A percentile compares a stretch with the other conserved stretches of the same genome.
Conservation (phyloP, 2,888 invertebrate genomes). For the Archips xylosteana region DNA sequence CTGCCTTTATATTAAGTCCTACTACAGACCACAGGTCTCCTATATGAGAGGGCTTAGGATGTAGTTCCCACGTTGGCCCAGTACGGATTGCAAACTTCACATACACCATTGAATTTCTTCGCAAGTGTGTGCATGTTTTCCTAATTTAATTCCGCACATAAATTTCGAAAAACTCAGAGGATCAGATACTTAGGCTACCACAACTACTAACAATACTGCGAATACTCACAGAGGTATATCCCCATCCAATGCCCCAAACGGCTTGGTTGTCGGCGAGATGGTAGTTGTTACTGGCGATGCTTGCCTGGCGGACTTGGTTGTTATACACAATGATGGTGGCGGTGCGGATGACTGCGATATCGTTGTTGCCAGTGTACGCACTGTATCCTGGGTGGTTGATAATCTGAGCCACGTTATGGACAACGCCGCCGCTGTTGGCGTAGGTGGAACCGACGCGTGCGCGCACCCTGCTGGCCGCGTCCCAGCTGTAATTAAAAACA, state of each 20-base stretch:
- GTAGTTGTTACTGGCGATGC: conserved; percentile 47
- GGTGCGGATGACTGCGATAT: conserved; percentile 55
- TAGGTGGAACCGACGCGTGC: conserved; percentile 51
- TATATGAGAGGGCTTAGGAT: too few relatives aligned
- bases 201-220: neutral
- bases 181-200: too few relatives aligned
- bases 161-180: too few relatives aligned
- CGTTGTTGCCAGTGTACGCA: conserved; percentile 47
- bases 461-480: conserved; percentile 50
- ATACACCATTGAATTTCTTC: too few relatives aligned
- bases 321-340: conserved; percentile 43
- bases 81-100: too few relatives aligned
- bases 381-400: conserved; percentile 56
- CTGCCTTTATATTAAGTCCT: too few relatives aligned
- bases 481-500: conserved; percentile 33
- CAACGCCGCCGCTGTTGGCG: conserved; percentile 50
- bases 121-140: too few relatives aligned
- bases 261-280: conserved; percentile 48
- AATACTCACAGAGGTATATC: conserved; percentile 46
- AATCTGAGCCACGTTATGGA: conserved; percentile 37
- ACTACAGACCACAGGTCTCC: too few relatives aligned
- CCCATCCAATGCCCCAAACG: conserved; percentile 59
- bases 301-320: conserved; percentile 40
- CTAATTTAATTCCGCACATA: too few relatives aligned
- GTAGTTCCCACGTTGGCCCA: too few relatives aligned